phyloP scores from a whole-genome alignment of 64 coral and sea anemone genomes.

The Montipora sp. region DNA sequence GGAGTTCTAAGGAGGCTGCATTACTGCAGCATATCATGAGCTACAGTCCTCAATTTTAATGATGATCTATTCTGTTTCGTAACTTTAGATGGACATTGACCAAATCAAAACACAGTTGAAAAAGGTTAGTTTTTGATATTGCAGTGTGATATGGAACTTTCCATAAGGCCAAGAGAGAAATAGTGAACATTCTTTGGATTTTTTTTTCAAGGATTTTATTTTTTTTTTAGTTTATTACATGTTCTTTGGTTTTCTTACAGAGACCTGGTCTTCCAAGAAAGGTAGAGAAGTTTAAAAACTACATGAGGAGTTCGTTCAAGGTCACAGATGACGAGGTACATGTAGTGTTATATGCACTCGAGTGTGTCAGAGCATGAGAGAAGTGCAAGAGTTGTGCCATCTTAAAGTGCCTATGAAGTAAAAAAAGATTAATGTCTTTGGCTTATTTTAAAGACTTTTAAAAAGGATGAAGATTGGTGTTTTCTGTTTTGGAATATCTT shows the following conservation, averaged over 20 bases:
- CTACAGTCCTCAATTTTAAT: not conserved
- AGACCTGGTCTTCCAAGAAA: slow-evolving; percentile 64
- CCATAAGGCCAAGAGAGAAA: too few species aligned
- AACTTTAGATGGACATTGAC: not conserved
- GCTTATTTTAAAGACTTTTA: too few species aligned
- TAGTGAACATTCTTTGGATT: not conserved
- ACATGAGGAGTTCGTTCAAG: slow-evolving; percentile 52
- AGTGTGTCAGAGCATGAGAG: not conserved
- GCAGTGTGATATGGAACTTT: too few species aligned
- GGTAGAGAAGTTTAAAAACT: slow-evolving; percentile 68
- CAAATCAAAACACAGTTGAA: slow-evolving; percentile 10
- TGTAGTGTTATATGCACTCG: not conserved
- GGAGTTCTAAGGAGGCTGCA: too few species aligned
- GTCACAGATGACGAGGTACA: slow-evolving; percentile 60
- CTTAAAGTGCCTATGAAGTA: too few species aligned
- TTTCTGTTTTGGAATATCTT: too few species aligned
- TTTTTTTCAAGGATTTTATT: too few species aligned
- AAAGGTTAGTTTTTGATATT: not conserved
- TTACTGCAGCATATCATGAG: too few species aligned
- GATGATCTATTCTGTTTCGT: not conserved
- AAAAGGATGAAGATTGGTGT: too few species aligned
- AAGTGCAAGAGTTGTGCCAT: not conserved
- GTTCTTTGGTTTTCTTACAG: not conserved
- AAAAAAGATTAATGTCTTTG: too few species aligned
- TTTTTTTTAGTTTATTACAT: not conserved